Percentiles rank a stretch among this genome's conserved stretches.
phyloP scores from a whole-genome alignment of 2,113 vertebrate species.

The Ginglymostoma cirratum region DNA sequence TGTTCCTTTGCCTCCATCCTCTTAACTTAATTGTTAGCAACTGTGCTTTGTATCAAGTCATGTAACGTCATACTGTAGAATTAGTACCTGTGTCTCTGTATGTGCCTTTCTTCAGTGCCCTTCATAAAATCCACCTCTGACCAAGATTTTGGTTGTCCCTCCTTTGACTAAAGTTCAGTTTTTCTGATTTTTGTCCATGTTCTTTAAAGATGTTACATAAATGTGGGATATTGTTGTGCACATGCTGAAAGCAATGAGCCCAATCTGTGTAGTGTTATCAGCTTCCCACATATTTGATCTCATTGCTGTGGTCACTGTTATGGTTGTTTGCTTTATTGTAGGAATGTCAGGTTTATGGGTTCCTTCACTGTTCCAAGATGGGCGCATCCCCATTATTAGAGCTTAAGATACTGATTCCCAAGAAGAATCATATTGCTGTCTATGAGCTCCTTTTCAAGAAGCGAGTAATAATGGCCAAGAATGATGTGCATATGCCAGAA shows the following conservation, averaged over 20 bases:
- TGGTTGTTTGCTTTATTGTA: background rate
- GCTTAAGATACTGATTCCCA: slow-evolving; percentile 94
- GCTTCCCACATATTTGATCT: background rate
- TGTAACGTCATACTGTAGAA: background rate
- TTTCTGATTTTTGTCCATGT: background rate
- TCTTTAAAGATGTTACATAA: background rate
- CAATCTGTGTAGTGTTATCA: background rate
- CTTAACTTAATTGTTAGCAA: background rate
- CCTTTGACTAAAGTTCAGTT: background rate
- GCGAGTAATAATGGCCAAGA: slow-evolving; percentile 97
- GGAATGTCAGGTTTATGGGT: background rate
- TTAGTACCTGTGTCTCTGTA: background rate
- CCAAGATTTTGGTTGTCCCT: background rate
- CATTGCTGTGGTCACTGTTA: background rate
- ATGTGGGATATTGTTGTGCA: background rate
- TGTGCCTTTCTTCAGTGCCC: background rate
- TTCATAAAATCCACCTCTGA: background rate
- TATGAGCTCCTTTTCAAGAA: slow-evolving; percentile 98
- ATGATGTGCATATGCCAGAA: slow-evolving; percentile 90
- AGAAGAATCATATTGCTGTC: slow-evolving; percentile 95
- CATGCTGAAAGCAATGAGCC: background rate
- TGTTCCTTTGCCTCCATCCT: background rate
- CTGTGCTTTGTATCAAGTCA: background rate
- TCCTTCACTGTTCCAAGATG: background rate
- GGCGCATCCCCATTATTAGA: background rate